Evolutionary conservation across 2,888 invertebrate species (phyloP).

Genomic region (Leucoptera coffeella): DNA sequence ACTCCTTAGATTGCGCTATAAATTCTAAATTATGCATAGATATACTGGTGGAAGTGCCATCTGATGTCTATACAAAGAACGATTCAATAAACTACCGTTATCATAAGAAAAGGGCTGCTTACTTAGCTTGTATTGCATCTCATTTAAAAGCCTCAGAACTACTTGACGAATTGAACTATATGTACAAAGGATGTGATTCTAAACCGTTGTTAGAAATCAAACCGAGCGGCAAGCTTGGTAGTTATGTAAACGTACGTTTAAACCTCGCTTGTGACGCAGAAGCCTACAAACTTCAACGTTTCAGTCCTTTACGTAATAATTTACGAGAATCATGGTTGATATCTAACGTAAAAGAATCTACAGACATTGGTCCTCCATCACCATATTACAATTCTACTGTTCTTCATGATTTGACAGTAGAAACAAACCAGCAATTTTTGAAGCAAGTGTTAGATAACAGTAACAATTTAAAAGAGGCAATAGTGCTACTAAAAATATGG

Average conservation of each 20-base stretch:
- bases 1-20: slow-evolving; percentile 54
- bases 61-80: slow-evolving; percentile 64
- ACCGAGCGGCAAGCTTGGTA: slow-evolving; percentile 45
- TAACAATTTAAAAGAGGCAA: slow-evolving; percentile 68
- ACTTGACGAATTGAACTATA: slow-evolving; percentile 47
- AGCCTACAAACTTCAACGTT: slow-evolving; percentile 64
- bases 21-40: slow-evolving; percentile 63
- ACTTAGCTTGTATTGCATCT: slow-evolving; percentile 63
- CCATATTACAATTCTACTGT: slow-evolving; percentile 74
- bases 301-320: slow-evolving; percentile 70
- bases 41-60: slow-evolving; percentile 70
- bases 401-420: slow-evolving; percentile 62
- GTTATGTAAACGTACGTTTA: slow-evolving; percentile 51
- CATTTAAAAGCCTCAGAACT: slow-evolving; percentile 43
- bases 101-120: slow-evolving; percentile 72
- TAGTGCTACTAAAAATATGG: slow-evolving; percentile 84
- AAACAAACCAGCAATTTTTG: slow-evolving; percentile 39
- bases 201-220: slow-evolving; percentile 40
- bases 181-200: slow-evolving; percentile 45
- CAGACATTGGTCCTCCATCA: slow-evolving; percentile 53
- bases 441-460: slow-evolving; percentile 46
- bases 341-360: slow-evolving; percentile 16
- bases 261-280: slow-evolving; percentile 55
- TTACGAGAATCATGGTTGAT: slow-evolving; percentile 57
- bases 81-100: slow-evolving; percentile 81